Evolutionary conservation across 1,140 invertebrate genomes (phyloP), one percentile per base, ranked within the genome.

Genomic region (Eriosoma lanigerum): DNA sequence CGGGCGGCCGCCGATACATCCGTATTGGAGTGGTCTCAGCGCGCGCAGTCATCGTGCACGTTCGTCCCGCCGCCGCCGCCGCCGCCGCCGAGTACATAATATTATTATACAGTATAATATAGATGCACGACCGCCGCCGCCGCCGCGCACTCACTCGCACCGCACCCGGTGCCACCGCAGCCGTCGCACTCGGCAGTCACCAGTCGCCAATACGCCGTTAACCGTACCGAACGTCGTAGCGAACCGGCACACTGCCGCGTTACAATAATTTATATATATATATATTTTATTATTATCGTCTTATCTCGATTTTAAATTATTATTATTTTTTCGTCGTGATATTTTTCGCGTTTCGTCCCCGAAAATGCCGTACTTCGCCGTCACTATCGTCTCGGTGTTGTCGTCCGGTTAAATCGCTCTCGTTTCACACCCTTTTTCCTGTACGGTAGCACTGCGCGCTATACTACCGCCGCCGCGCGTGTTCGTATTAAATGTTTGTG

Each of bases 21-120:
- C 46, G 46, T 52, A 72, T n/a, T 29, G 12, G 68, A 72, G 68
- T 32, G 68, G 68, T 72, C 68, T 56, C 24, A 32, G 75, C 52
- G 73, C 73, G 73, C 56, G 56, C 38, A 78, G 75, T 58, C 75
- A 78, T 78, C 75, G 75, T 78, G 75, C 75, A 62, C 54, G 75
- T 78, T 78, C 75, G 75, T 78, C 56, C 24, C 24, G 46, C 46
- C 68, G 66, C 46, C 44, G 66, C 46, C 58, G 58, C 1, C 15
- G 60, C 60, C 60, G 60, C 29, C n/a, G n/a, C n/a, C 32, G 32
- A 4, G 17, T 44, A 60, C 29, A 38, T 38, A 38, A 38, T 38
- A 38, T 4, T 38, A 38, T 38, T 38, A 38, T 38, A 8, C 3
- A 38, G 5, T 26, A 26, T 3, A 15, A 58, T 58, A 60, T 60